These are phyloP conservation scores for Mustelus asterias DNA, from an alignment of 2,113 vertebrate species.

Conservation along the genomic window DNA sequence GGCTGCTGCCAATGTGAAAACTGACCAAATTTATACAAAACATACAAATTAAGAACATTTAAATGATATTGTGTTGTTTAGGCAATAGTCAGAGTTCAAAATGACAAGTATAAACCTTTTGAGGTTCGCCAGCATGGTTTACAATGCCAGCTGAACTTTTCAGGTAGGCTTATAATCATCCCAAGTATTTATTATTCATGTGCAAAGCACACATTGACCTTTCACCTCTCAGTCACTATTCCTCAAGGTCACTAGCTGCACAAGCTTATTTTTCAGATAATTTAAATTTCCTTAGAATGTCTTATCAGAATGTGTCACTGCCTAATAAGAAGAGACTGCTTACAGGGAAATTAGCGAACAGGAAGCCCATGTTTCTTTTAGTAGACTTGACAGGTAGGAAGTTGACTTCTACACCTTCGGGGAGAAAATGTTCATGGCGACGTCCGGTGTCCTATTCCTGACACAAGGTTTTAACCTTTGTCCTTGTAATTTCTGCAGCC, in stretches of 20 bases:
- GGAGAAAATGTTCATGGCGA: not conserved
- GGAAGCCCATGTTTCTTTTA: not conserved
- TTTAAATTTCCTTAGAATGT: not conserved
- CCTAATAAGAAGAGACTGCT: slow-evolving; percentile 22
- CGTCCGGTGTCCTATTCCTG: not conserved
- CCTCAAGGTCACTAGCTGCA: not conserved
- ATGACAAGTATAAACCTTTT: not conserved
- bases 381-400: slow-evolving; percentile 32
- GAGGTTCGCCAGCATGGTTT: not conserved
- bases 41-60: not conserved
- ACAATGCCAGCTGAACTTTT: not conserved
- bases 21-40: not conserved
- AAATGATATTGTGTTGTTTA: not conserved
- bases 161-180: not conserved
- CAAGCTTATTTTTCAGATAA: not conserved
- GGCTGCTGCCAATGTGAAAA: not conserved
- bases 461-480: slow-evolving; percentile 19
- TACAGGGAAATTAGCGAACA: not conserved
- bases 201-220: not conserved
- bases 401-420: slow-evolving; percentile 25
- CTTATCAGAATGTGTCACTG: slow-evolving; percentile 7
- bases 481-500: not conserved
- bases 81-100: not conserved
- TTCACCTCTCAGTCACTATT: not conserved
- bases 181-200: slow-evolving; percentile 2